Base-by-base conservation (phyloP, 1,140 invertebrate species). In the Drosophila pectinifera region DNA sequence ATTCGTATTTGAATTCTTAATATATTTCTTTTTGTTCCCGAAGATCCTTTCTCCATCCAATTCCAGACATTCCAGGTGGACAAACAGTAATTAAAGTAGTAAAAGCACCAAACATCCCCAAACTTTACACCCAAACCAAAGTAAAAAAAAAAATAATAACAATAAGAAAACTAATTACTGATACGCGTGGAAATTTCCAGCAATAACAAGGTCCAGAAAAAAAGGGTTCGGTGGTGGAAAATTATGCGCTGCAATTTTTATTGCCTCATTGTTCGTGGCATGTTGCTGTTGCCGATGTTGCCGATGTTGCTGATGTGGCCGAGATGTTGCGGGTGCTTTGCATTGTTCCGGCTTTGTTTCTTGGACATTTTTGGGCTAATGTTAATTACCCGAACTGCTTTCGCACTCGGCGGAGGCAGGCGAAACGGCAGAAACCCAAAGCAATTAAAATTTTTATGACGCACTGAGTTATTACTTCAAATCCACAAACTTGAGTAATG, bases 391-490 rank as follows among this genome's bases (percentile, higher is more conserved):
- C 88, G 82, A 88, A 90, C 84, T 88, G 84, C 84, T 88, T 88
- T 89, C 84, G 84, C 83, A 88, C 76, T 74, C 77, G 76, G 57
- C 46, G 16, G 49, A 36, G 49, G 48, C 48, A 34, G 46, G 48
- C 48, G 18, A 51, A 69, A 55, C 62, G 57, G 70, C 53, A 53
- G 58, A 74, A 75, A 75, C 84, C 84, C 84, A 88, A 88, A 88
- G 84, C 84, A 88, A 88, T 88, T 88, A 88, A 88, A 88, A 88
- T 88, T 88, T 88, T 88, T 88, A 88, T 88, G 84, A 88, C 84
- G 84, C 85, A 90, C 84, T 90, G 84, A 88, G 80, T 88, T 88
- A 88, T 88, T 88, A 88, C 84, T 89, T 80, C 76, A 88, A 88
- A 88, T 88, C 84, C 84, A 88, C 84, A 88, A 88, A 80, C 85